phyloP scores from a whole-genome alignment of 1,140 invertebrate species.

The Oreohelix idahoensis region DNA sequence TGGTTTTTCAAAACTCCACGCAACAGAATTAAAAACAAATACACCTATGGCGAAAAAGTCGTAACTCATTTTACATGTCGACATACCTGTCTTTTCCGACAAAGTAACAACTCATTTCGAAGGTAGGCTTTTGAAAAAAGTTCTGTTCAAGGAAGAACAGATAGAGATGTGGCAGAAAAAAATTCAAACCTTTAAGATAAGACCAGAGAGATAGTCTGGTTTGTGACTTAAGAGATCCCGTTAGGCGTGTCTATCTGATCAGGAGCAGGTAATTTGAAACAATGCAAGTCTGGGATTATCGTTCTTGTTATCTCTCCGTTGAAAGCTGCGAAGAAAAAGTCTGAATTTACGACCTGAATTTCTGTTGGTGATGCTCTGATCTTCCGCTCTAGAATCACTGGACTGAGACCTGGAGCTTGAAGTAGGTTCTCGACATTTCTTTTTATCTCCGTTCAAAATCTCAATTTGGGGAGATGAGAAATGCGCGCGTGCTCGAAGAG shows the following conservation, averaged over 20 bases:
- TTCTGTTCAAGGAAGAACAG: too few relatives aligned
- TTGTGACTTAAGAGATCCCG: background rate
- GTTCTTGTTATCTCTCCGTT: conserved; percentile 9
- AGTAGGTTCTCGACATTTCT: background rate
- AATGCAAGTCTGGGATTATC: conserved; percentile 25
- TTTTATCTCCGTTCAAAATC: background rate
- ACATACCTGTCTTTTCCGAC: too few relatives aligned
- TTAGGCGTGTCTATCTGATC: conserved; percentile 26
- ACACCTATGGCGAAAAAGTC: too few relatives aligned
- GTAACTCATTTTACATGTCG: too few relatives aligned
- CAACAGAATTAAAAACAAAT: too few relatives aligned
- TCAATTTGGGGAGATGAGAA: background rate
- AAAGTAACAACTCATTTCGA: too few relatives aligned
- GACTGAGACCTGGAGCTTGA: background rate
- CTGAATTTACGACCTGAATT: background rate
- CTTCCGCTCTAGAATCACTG: background rate
- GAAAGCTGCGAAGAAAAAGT: conserved; percentile 3
- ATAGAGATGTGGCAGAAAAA: too few relatives aligned
- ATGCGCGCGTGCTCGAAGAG: background rate
- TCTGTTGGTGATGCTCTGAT: background rate
- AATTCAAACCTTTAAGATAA: background rate
- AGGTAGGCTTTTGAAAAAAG: too few relatives aligned
- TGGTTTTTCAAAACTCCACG: too few relatives aligned
- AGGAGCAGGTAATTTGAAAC: conserved; percentile 24
- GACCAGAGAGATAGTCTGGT: background rate